Evolutionary conservation across 2,888 invertebrate species (phyloP), one percentile per base, ranked within the genome.

Genomic region (Theretra japonica): DNA sequence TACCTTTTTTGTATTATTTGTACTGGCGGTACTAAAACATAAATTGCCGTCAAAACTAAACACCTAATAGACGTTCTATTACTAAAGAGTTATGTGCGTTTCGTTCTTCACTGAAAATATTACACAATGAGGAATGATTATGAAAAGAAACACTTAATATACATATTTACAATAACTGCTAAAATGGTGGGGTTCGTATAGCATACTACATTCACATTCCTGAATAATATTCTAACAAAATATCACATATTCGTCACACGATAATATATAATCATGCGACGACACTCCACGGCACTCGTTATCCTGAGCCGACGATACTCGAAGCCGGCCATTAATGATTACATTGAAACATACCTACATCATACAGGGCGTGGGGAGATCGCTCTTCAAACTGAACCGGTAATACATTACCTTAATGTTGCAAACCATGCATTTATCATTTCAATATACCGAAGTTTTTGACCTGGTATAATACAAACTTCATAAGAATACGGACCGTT

Each of bases 241-340:
- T 88, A 88, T 87, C 89, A 88, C 88, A 87, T 65, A 48, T 83
- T 80, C 73, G 60, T 74, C 74, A 72, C 68, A 69, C 58, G 71
- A 72, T 70, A 28, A 28, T 28, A 71, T 21, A 70, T 23, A 62
- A 23, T 33, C 6, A 8, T 65, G 33, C 33, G 23, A 30, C 23
- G 30, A 50, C 41, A 56, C 19, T 33, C 8, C 7, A 70, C 65
- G 65, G 41, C 62, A 60, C 50, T 48, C 25, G 59, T 70, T 48
- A 19, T 70, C n/a, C 56, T 21, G 23, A 25, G 41, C 25, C 7
- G 19, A 70, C 33, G 23, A 69, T 69, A 15, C 30, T 62, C 25
- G 17, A n/a, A 41, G 48, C 23, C 3, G 33, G 41, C 17, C 23
- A 23, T 48, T 48, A 23, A 48, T 23, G 23, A 48, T 65, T 65